Evolutionary conservation across 2,888 invertebrate species (phyloP).

Genomic region (Dione juno): DNA sequence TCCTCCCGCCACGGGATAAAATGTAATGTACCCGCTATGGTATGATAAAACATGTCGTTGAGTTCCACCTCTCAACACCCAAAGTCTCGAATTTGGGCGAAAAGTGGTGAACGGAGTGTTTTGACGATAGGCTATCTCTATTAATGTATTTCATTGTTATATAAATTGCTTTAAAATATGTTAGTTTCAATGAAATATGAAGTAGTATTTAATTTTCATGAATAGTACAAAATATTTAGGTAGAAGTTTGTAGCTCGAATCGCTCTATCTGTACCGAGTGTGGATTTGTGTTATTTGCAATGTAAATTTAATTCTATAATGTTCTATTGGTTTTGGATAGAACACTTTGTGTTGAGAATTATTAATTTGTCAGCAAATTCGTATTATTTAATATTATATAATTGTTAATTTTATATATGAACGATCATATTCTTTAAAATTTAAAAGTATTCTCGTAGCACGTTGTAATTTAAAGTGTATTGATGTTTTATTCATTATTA

Average conservation of each 20-base stretch:
- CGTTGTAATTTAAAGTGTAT: not conserved
- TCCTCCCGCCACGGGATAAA: no score
- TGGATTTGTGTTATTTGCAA: slow-evolving; percentile 40
- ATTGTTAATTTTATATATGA: not conserved
- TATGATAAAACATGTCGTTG: no score
- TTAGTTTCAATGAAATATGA: not conserved
- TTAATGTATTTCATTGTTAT: no score
- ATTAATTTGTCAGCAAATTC: not conserved
- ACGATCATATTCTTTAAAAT: no score
- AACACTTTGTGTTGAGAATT: slow-evolving; percentile 22
- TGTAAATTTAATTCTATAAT: slow-evolving; percentile 44
- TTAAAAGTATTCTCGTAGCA: not conserved
- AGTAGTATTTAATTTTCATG: not conserved
- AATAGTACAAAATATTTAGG: not conserved
- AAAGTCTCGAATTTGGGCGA: no score
- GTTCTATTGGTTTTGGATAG: slow-evolving; percentile 39
- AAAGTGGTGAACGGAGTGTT: no score
- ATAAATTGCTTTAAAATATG: not conserved
- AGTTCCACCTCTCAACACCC: no score
- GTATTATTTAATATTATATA: not conserved
- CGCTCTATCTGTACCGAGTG: slow-evolving; percentile 33
- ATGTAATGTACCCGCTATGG: no score
- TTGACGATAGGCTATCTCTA: no score
- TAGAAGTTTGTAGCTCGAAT: slow-evolving; percentile 27
- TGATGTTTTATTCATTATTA: no score